phyloP scores from a whole-genome alignment of 2,888 invertebrate genomes.

The Prenolepis imparis region DNA sequence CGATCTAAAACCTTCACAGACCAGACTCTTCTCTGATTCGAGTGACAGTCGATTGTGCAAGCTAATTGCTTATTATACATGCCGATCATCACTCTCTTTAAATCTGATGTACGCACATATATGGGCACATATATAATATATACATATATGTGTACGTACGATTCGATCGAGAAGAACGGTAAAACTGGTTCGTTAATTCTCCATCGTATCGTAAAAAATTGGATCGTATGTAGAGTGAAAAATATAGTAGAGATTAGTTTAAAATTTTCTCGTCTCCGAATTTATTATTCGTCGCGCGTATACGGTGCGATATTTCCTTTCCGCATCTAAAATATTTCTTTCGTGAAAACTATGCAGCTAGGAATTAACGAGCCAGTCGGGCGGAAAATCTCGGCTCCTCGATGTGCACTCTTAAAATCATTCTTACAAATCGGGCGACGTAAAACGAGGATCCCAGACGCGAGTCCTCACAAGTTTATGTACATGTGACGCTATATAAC shows the following conservation, averaged over 20 bases:
- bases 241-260: conserved; percentile 35
- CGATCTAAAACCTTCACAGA: conserved; percentile 1
- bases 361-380: conserved; percentile 33
- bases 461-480: conserved; percentile 44
- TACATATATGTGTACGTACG: conserved; percentile 17
- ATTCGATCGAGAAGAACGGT: conserved; percentile 23
- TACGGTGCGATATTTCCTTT: background rate
- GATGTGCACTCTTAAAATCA: background rate
- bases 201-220: conserved; percentile 19
- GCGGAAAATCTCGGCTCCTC: conserved; percentile 4
- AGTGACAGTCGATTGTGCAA: conserved; percentile 32
- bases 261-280: conserved; percentile 13
- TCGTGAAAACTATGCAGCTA: conserved; percentile 15
- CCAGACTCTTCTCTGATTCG: conserved; percentile 4
- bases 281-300: background rate
- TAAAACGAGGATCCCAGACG: conserved; percentile 21
- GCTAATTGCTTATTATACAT: conserved; percentile 31
- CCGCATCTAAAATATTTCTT: conserved; percentile 26
- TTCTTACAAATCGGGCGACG: conserved; percentile 35
- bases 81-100: conserved; percentile 32
- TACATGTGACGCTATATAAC: conserved; percentile 28
- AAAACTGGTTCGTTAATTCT: conserved; percentile 37
- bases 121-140: conserved; percentile 3
- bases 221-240: conserved; percentile 23
- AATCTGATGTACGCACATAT: conserved; percentile 7